phyloP scores from a whole-genome alignment of 2,113 vertebrate species.

The Gopherus evgoodei region DNA sequence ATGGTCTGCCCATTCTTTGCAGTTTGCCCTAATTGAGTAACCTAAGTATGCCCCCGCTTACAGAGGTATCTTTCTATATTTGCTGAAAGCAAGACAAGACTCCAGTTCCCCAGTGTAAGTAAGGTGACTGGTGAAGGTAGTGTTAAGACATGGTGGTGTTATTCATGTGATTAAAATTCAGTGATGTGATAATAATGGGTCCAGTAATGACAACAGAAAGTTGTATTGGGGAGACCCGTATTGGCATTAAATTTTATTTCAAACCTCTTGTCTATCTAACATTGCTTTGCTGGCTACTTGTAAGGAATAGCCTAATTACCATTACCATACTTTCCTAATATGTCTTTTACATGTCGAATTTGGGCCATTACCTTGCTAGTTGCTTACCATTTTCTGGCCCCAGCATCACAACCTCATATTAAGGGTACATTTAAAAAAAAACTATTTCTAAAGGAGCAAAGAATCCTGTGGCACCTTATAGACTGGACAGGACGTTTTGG shows the following conservation, averaged over 20 bases:
- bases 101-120: neutral
- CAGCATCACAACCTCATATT: neutral
- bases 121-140: neutral
- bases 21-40: too few relatives aligned
- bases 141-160: conserved; percentile 10
- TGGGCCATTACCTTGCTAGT: too few relatives aligned
- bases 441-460: neutral
- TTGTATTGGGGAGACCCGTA: neutral
- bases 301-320: too few relatives aligned
- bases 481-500: too few relatives aligned
- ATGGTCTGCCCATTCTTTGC: too few relatives aligned
- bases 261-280: too few relatives aligned
- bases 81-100: conserved; percentile 17
- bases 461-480: too few relatives aligned
- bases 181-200: neutral
- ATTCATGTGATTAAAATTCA: conserved; percentile 5
- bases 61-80: neutral
- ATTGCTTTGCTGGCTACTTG: too few relatives aligned
- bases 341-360: too few relatives aligned
- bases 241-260: neutral
- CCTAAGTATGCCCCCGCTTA: too few relatives aligned
- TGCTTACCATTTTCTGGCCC: too few relatives aligned
- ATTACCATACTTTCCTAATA: too few relatives aligned
- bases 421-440: neutral
- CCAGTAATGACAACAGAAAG: neutral